phyloP scores from a whole-genome alignment of 2,113 vertebrate species.

The Triplophysa siluroides region DNA sequence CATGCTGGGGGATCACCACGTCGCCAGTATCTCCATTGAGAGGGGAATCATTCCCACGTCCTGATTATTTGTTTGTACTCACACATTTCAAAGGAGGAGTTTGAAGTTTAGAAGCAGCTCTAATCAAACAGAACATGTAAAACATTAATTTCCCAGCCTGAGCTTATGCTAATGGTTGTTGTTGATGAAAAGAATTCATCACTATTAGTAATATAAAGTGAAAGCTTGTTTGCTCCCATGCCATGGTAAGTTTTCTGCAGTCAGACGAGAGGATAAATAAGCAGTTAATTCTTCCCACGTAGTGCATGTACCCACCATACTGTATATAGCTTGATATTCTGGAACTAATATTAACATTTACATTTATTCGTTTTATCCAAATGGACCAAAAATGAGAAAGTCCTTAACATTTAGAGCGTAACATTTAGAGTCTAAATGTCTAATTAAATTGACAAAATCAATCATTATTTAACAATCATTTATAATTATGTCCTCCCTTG shows the following conservation, averaged over 20 bases:
- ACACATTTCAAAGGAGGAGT: not conserved
- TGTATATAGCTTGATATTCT: not conserved
- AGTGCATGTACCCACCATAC: not conserved
- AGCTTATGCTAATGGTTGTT: constrained; percentile 17
- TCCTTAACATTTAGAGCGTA: no score
- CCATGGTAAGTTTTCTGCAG: not conserved
- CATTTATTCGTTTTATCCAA: no score
- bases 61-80: constrained; percentile 31
- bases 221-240: constrained; percentile 14
- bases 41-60: constrained; percentile 46
- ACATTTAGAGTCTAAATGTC: no score
- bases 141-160: constrained; percentile 11
- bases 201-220: constrained; percentile 36
- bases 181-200: constrained; percentile 43
- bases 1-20: constrained; percentile 48
- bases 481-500: no score
- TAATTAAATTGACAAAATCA: no score
- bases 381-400: no score
- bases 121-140: constrained; percentile 8
- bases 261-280: not conserved
- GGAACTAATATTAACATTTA: no score
- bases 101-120: constrained; percentile 33
- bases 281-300: not conserved
- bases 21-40: constrained; percentile 40
- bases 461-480: no score